Evolutionary conservation across 2,113 vertebrate species (phyloP), one percentile per base, ranked within the genome.

Genomic region (Poeciliopsis turrubarensis): DNA sequence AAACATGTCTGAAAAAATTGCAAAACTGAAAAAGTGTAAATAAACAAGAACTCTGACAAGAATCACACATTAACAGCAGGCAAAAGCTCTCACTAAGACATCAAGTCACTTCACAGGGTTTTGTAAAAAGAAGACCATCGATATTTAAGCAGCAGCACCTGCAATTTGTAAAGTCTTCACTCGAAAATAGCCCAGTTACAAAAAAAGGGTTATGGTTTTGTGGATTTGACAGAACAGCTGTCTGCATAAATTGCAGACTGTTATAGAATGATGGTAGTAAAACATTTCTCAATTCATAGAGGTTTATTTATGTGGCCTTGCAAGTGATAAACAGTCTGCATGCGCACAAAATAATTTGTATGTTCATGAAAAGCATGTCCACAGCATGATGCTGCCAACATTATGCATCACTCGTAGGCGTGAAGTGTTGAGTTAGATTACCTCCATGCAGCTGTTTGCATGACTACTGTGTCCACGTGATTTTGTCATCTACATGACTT

Each of bases 11-110:
- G 51, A 57, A 30, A 79, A 41, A 79, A 67, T 65, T 11, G 57
- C 13, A 22, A 79, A 78, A 66, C 70, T 68, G 32, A 77, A 83
- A 80, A 76, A 79, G 68, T 73, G 79, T 65, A 81, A 77, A 82
- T 2, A 73, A 82, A 78, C 72, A 29, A 75, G 17, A 37, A 4
- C 61, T 68, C 17, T 73, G 68, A 66, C 51, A 54, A 34, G 57
- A 9, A 65, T 60, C 14, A 73, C 66, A 73, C 27, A 31, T n/a
- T 32, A 76, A 57, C 54, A 70, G 70, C 7, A 30, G 10, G 65
- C 5, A 60, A 70, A 74, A 79, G 29, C 37, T 75, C 25, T 34
- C 1, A 73, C 29, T 41, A 68, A 75, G 39, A 7, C 54, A 29
- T 47, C 19, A 9, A 29, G 32, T 22, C 32, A n/a, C 25, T 57